Base-by-base conservation (phyloP, 2,888 invertebrate genomes). In the Amphipyra berbera region DNA sequence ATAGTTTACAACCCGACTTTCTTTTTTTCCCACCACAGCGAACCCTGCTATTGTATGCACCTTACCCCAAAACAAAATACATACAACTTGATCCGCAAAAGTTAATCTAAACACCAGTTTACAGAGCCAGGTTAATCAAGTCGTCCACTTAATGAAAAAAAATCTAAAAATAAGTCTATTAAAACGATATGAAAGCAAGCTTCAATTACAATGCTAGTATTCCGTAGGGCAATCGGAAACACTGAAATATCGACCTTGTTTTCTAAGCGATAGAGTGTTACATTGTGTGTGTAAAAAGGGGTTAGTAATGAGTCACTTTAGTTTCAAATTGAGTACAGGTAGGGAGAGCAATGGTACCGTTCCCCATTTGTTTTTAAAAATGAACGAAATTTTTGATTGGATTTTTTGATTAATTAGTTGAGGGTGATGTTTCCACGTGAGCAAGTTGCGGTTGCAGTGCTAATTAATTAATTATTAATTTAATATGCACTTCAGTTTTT, bases 351-450 rank as follows among this genome's bases (percentile, higher is more conserved):
- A 76, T 77, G 76, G 81, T 73, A 73, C 62, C 76, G 74, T 78
- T 73, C 46, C 69, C 83, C 83, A 77, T 82, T 81, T 82, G 81
- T 81, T 84, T 30, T 83, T 78, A 89, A 88, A 89, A 87, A 87
- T 85, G 79, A 81, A 89, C 79, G 80, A 81, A 81, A 78, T 76
- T 86, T 83, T 84, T 88, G 85, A 90, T 90, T 89, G 87, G 83
- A 76, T 88, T 89, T 76, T 84, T 83, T 83, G 76, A 83, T 84
- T 82, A 88, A 87, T 87, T 87, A 83, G 82, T 80, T 72, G 71
- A 68, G 72, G n/a, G 78, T 82, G 78, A 77, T 76, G 60, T 70
- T 66, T 67, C 57, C 48, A 69, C 50, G 53, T 13, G 60, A 58
- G 57, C 21, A 60, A 27, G 27, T 49, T 41, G 53, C 15, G 40